Base-by-base conservation (phyloP, 2,888 invertebrate species). In the Globia sparganii region DNA sequence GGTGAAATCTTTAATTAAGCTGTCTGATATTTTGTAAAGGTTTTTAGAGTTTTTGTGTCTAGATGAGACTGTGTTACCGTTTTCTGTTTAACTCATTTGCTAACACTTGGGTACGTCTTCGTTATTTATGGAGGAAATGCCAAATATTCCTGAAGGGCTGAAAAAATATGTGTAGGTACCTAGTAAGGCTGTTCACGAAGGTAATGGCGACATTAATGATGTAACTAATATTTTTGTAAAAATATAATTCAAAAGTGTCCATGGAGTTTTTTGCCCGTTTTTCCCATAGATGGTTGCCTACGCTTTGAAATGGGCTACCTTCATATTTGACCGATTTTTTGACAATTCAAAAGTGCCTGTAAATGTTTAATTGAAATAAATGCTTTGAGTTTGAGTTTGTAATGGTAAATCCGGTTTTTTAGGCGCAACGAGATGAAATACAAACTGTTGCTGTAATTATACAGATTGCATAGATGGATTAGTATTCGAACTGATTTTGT, bases 1-100 rank as follows among this genome's bases (percentile, higher is more conserved):
- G 95, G 94, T 92, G 93, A 95, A 93, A 94, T 92, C 91, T 91
- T 88, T 89, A 87, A 88, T 87, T 88, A 88, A 89, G 83, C 59
- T 85, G 85, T 87, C 88, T 85, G 81, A 84, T 89, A 86, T 43
- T 43, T 56, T 80, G 77, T 84, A 76, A 73, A 71, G 72, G 71
- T 77, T 82, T 75, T 86, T 75, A 56, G 80, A 64, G 31, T 72
- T 86, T 84, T 69, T 79, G 65, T 76, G n/a, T 73, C n/a, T 69
- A 59, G 15, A 37, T 4, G 25, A 61, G 46, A 49, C 31, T 25
- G 25, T 40, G 56, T 37, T 67, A 34, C 53, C 43, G 37, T 28
- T 81, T 69, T 76, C 64, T 15, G 25, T 56, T 46, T 70, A 56
- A 78, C n/a, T 72, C 21, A 43, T 65, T 62, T 56, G 11, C 11